These are phyloP conservation scores for fruit fly (Drosophila melanogaster) DNA, from an alignment of 1,140 invertebrate genomes.

Conservation along the genomic window Release_6_plus_ISO1_MT NC_004354.4:144501-145000, in stretches of 20 bases:
- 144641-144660: conserved; percentile 91
- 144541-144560: conserved; percentile 83
- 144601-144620: conserved; percentile 96
- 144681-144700: conserved; percentile 93
- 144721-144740: conserved; percentile 90
- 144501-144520: conserved; percentile 84
- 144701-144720: conserved; percentile 90
- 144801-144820: conserved; percentile 85
- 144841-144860: conserved; percentile 92
- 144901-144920: conserved; percentile 84
- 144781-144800: not conserved
- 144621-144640: conserved; percentile 97
- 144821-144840: conserved; percentile 90
- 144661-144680: conserved; percentile 91
- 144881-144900: conserved; percentile 87
- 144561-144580: conserved; percentile 91
- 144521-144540: too few relatives aligned
- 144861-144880: conserved; percentile 90
- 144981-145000: conserved; percentile 94
- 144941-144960: conserved; percentile 85
- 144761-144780: not conserved
- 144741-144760: conserved; percentile 85
- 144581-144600: conserved; percentile 91
- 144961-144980: conserved; percentile 91
- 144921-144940: conserved; percentile 58